phyloP scores from a whole-genome alignment of 2,888 invertebrate genomes.

The Selenia dentaria region DNA sequence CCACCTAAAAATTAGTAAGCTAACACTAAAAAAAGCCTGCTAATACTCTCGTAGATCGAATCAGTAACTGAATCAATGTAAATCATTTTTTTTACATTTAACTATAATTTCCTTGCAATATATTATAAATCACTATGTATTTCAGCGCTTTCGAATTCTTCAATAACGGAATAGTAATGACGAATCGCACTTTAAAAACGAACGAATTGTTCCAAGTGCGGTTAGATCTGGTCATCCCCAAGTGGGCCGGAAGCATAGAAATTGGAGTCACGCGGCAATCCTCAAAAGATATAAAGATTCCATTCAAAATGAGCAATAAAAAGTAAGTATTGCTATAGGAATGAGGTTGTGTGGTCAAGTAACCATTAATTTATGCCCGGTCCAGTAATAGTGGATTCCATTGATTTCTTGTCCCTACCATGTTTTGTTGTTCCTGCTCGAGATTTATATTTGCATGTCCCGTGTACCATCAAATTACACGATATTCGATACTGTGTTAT shows the following conservation, averaged over 20 bases:
- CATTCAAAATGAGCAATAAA: conserved; percentile 97
- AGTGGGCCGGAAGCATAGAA: conserved; percentile 98
- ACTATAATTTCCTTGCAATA: not conserved
- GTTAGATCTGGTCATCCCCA: conserved; percentile 94
- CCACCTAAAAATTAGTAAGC: no score
- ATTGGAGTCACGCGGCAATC: conserved; percentile 96
- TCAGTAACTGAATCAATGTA: not conserved
- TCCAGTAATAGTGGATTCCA: no score
- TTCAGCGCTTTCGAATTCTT: conserved; percentile 95
- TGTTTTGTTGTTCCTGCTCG: no score
- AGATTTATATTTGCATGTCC: no score
- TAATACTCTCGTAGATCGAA: no score
- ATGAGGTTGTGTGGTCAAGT: not conserved
- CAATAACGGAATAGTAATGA: conserved; percentile 97
- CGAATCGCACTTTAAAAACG: conserved; percentile 92
- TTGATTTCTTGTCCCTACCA: no score
- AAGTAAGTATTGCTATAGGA: conserved; percentile 74
- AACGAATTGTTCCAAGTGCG: conserved; percentile 97
- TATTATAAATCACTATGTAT: not conserved
- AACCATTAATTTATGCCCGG: no score
- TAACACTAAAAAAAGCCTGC: no score
- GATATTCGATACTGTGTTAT: no score
- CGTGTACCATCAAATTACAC: no score
- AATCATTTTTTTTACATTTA: not conserved
- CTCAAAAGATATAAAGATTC: conserved; percentile 94